Conservation (phyloP, 2,888 invertebrate species). For the Diogma glabrata region DNA sequence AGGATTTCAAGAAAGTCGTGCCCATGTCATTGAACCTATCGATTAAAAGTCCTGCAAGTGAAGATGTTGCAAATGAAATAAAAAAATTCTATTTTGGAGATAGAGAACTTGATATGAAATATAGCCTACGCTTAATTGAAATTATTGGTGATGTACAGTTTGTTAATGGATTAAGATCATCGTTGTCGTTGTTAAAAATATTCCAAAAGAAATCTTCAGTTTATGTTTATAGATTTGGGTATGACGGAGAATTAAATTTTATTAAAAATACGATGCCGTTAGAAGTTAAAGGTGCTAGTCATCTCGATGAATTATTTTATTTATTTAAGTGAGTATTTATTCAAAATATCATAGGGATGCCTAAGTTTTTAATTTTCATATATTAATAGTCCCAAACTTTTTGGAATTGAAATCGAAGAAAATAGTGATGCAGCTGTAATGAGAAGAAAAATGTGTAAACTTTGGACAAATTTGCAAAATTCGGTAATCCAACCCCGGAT, state of each 20-base stretch:
- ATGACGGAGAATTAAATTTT: constrained; percentile 42
- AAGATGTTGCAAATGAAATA: constrained; percentile 23
- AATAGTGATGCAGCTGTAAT: constrained; percentile 27
- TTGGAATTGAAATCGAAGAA: constrained; percentile 14
- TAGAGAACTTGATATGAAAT: constrained; percentile 30
- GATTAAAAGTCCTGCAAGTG: constrained; percentile 19
- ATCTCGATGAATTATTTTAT: constrained; percentile 49
- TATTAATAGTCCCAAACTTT: constrained; percentile 4
- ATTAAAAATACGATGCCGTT: too few relatives aligned
- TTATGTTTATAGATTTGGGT: constrained; percentile 47
- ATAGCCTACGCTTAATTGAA: constrained; percentile 37
- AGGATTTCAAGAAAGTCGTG: constrained; percentile 28
- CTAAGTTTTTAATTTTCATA: too few relatives aligned
- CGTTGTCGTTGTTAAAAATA: constrained; percentile 25
- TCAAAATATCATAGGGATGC: too few relatives aligned
- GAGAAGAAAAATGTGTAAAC: constrained; percentile 37
- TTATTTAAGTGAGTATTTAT: constrained; percentile 37
- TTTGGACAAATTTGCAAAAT: constrained; percentile 53
- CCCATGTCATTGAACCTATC: constrained; percentile 26
- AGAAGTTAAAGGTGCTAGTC: constrained; percentile 41
- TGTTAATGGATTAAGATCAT: constrained; percentile 24
- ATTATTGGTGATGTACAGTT: constrained; percentile 40
- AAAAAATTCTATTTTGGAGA: constrained; percentile 38
- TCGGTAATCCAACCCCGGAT: constrained; percentile 30
- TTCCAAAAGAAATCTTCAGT: constrained; percentile 33